Conservation (phyloP, 2,113 vertebrate species). For the Ctenomys sociabilis region DNA sequence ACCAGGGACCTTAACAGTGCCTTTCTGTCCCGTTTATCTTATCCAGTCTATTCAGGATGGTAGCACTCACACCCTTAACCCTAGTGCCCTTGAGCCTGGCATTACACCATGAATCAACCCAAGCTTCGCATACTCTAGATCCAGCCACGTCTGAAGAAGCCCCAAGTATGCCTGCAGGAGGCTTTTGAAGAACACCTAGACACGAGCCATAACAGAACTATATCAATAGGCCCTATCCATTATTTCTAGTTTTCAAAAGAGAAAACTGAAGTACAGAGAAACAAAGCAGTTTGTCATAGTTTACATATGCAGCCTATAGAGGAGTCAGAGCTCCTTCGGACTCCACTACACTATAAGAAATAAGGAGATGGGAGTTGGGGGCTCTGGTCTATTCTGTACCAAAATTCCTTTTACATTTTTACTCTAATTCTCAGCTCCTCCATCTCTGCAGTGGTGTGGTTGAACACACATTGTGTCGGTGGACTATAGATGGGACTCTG, state of each 20-base stretch:
- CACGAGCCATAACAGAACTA: neutral
- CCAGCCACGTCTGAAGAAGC: neutral
- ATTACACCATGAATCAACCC: neutral
- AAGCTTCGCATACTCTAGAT: neutral
- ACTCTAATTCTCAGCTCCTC: neutral
- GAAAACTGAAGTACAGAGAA: neutral
- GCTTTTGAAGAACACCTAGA: neutral
- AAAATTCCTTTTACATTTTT: neutral
- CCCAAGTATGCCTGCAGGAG: neutral
- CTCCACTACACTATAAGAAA: neutral
- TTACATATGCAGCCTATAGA: neutral
- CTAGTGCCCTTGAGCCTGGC: neutral
- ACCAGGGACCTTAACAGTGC: neutral
- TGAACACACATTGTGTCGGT: neutral
- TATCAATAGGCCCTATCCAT: neutral
- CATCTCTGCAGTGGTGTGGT: rapidly evolving
- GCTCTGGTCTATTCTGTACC: neutral
- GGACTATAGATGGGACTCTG: neutral
- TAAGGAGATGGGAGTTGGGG: neutral
- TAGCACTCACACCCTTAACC: neutral
- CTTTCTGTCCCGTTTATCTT: neutral
- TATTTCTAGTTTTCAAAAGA: neutral
- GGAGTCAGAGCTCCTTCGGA: neutral
- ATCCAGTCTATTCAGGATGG: neutral
- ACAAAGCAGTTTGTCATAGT: neutral